A percentile compares a stretch with the other conserved stretches of the same genome.
These are phyloP conservation scores for Hemibagrus guttatus DNA, from an alignment of 2,797 vertebrate species.

Conservation along the genomic window DNA sequence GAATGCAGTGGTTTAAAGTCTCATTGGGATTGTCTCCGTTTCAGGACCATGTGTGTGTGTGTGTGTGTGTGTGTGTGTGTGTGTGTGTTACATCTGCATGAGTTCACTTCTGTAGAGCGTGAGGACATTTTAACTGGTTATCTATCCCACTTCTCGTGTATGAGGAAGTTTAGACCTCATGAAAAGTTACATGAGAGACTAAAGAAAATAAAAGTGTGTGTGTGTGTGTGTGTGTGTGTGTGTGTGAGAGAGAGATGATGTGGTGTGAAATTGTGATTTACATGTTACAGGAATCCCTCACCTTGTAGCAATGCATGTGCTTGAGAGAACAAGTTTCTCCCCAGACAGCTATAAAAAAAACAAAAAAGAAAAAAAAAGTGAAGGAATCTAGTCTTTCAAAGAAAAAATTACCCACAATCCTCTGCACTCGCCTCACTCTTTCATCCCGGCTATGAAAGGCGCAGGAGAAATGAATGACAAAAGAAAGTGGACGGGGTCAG, in stretches of 20 bases:
- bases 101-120: constrained; percentile 15
- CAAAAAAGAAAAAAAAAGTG: background rate
- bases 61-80: constrained; percentile 8
- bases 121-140: background rate
- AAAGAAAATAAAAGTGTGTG: background rate
- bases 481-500: constrained; percentile 71
- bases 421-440: constrained; percentile 64
- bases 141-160: background rate
- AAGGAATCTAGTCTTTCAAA: constrained; percentile 62
- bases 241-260: background rate
- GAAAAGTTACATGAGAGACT: background rate
- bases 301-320: constrained; percentile 9
- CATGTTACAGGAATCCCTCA: background rate
- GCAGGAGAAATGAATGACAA: constrained; percentile 79
- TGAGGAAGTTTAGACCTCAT: background rate
- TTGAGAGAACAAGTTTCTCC: constrained; percentile 24
- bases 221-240: constrained; percentile 45
- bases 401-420: constrained; percentile 77
- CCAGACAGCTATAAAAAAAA: background rate
- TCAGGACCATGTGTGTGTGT: background rate
- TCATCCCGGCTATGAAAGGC: constrained; percentile 80
- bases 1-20: background rate
- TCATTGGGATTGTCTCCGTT: background rate
- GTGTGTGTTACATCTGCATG: constrained; percentile 25
- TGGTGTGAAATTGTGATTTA: background rate